Evolutionary conservation across 2,888 invertebrate species (phyloP), one percentile per base, ranked within the genome.

Genomic region (Buathra laborator): DNA sequence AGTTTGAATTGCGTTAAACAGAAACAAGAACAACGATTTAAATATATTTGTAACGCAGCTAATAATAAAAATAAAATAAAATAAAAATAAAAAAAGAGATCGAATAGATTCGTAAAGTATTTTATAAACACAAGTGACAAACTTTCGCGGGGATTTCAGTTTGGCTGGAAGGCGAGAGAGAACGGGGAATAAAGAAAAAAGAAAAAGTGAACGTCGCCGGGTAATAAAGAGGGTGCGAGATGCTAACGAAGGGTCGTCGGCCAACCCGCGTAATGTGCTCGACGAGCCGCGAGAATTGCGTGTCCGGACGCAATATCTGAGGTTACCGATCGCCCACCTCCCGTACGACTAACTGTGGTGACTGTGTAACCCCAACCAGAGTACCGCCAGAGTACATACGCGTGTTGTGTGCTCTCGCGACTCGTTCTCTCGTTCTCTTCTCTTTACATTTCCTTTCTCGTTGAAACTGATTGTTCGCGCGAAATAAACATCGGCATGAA

Each of bases 291-390:
- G 46, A 64, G 66, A 84, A 75, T 81, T 81, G 86, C 86, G 75
- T 86, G 78, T 75, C 77, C 74, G 66, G 29, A 78, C 75, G 81
- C 74, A 86, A 67, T 78, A 83, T 85, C 79, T 76, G 56, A 76
- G 71, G 44, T 46, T 53, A 75, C 71, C 71, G 67, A 85, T 85
- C 81, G 56, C 68, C 64, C 67, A 5, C 68, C 62, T 56, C 46
- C 10, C 77, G 51, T 64, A 43, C 77, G 48, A 68, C 51, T 75
- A 70, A 75, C 77, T 84, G 56, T 24, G 56, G 56, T 56, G 56
- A 56, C 56, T 24, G 56, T 56, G 56, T 56, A 24, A 56, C 24
- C 56, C 12, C 37, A 37, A 5, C 37, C 7, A 37, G 37, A 37
- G 43, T 56, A 48, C 5, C 37, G 37, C 14, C 37, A 16, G 64